Evolutionary conservation across 2,888 invertebrate genomes (phyloP).

Genomic region (Orthosia gothica): DNA sequence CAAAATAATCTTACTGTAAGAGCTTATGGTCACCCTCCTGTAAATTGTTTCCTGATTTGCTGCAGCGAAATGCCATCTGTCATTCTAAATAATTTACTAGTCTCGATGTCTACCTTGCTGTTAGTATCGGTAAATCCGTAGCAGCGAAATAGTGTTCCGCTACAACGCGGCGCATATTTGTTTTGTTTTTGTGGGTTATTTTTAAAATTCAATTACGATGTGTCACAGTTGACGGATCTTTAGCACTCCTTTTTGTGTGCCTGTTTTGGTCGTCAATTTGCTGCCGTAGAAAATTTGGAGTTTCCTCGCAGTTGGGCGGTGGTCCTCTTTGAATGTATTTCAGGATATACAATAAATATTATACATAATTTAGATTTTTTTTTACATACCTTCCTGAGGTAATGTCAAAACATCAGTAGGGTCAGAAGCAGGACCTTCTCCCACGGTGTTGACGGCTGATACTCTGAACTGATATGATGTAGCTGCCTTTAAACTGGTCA

Average conservation of each 20-base stretch:
- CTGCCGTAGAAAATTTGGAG: neutral
- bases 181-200: neutral
- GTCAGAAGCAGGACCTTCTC: constrained; percentile 97
- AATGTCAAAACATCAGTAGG: constrained; percentile 97
- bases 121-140: constrained; percentile 2
- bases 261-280: neutral
- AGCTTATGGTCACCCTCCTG: too few relatives aligned
- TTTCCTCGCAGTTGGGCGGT: neutral
- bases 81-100: constrained; percentile 32
- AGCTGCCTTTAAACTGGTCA: constrained; percentile 97
- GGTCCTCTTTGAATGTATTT: neutral
- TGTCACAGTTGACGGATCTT: neutral
- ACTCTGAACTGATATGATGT: constrained; percentile 99
- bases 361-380: neutral
- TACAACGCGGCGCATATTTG: neutral
- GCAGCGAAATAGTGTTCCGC: neutral
- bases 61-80: neutral
- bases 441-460: constrained; percentile 99
- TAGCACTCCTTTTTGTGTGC: neutral
- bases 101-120: constrained; percentile 6
- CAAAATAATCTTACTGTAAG: too few relatives aligned
- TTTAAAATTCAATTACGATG: neutral
- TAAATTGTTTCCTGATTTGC: constrained; percentile 16
- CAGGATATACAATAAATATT: neutral
- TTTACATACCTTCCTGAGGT: constrained; percentile 97